phyloP scores from a whole-genome alignment of 1,140 invertebrate species.

The Sycophila sp. region DNA sequence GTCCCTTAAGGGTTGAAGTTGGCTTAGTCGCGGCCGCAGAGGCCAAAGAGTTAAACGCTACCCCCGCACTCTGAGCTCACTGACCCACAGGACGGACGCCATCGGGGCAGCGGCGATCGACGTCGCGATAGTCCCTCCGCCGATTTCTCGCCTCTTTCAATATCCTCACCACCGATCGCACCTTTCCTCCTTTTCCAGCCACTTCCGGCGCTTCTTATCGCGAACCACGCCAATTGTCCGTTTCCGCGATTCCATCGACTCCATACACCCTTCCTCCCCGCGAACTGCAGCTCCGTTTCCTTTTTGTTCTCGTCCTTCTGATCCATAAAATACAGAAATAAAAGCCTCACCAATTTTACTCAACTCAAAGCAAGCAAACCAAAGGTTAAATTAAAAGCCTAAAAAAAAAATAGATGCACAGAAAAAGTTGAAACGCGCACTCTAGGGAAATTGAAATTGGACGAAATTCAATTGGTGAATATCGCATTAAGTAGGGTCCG shows the following conservation, averaged over 20 bases:
- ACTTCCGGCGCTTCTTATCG: too few relatives aligned
- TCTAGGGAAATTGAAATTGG: not conserved
- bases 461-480: conserved; percentile 8
- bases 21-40: too few relatives aligned
- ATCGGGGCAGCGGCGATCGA: not conserved
- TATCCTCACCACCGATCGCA: not conserved
- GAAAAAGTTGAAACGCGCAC: not conserved
- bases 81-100: not conserved
- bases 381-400: too few relatives aligned
- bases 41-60: too few relatives aligned
- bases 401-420: not conserved
- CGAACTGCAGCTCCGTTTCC: not conserved
- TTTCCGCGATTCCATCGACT: conserved; percentile 18
- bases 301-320: not conserved
- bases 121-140: not conserved
- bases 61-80: not conserved
- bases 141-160: not conserved
- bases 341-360: too few relatives aligned
- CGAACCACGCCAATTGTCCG: conserved; percentile 7
- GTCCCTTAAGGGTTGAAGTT: too few relatives aligned
- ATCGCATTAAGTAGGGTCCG: not conserved
- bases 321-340: not conserved
- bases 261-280: not conserved
- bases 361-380: too few relatives aligned
- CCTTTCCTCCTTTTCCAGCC: not conserved